Evolutionary conservation across 1,140 invertebrate genomes (phyloP).

Genomic region (Pentalonia nigronervosa): DNA sequence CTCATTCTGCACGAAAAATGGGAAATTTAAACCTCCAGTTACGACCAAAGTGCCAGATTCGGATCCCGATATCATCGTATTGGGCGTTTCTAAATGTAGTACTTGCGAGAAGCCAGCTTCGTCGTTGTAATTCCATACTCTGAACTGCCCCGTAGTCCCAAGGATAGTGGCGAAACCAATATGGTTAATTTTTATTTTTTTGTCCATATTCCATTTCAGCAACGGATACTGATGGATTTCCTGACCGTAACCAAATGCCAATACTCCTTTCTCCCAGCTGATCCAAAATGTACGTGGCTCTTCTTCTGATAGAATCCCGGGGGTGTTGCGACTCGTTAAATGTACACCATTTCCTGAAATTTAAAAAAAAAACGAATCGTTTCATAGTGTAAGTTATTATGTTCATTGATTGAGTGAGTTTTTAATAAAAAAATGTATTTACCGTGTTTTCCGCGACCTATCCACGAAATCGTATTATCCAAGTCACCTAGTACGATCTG

Average conservation of each 20-base stretch:
- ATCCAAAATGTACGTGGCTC: conserved; percentile 71
- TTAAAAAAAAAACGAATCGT: background rate
- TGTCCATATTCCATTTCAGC: conserved; percentile 68
- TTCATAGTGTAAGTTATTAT: background rate
- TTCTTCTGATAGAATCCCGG: conserved; percentile 65
- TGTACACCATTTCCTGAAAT: conserved; percentile 69
- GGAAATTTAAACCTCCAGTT: conserved; percentile 69
- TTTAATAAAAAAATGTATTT: conserved; percentile 59
- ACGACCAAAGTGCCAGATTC: conserved; percentile 69
- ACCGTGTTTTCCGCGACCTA: conserved; percentile 72
- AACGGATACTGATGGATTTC: conserved; percentile 66
- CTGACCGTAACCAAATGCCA: conserved; percentile 68
- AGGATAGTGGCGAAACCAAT: conserved; percentile 71
- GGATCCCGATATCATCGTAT: conserved; percentile 70
- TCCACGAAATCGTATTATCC: conserved; percentile 68
- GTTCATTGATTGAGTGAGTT: background rate
- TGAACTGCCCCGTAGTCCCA: conserved; percentile 70
- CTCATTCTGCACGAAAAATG: conserved; percentile 62
- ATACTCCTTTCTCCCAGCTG: conserved; percentile 68
- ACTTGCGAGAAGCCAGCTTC: conserved; percentile 74
- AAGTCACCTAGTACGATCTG: conserved; percentile 69
- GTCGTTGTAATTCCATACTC: conserved; percentile 74
- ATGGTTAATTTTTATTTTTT: conserved; percentile 68
- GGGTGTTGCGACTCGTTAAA: conserved; percentile 67
- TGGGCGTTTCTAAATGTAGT: conserved; percentile 70